Evolutionary conservation across 1,140 invertebrate species (phyloP), one percentile per base, ranked within the genome.

Genomic region (Ganaspis sp.): DNA sequence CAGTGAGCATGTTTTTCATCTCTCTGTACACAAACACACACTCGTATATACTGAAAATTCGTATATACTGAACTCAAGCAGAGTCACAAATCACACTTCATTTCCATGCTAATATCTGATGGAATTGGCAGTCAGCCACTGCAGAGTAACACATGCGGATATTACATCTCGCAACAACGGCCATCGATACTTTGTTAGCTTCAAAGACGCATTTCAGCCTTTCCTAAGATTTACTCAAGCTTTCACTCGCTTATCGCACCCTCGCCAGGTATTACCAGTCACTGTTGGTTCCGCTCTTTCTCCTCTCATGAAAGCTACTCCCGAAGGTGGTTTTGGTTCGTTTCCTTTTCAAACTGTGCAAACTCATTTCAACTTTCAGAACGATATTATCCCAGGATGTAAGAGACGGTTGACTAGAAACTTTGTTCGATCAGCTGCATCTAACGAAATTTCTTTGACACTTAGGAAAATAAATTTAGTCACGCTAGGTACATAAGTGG

Each of bases 21-120:
- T 6, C 15, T 53, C n/a, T n/a, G n/a, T n/a, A n/a, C n/a, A n/a
- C n/a, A n/a, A n/a, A n/a, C n/a, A n/a, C n/a, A n/a, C n/a, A 29
- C 69, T 70, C 71, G 54, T 58, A 45, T 73, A 74, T 74, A 42
- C 40, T 34, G 53, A 79, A 82, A 78, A 73, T 78, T 81, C 53
- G 73, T 53, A 54, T 54, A 29, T 42, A 75, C 73, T 34, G 17
- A 69, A 77, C 74, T 54, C 42, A 53, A 29, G 64, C 81, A 74
- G 69, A 75, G 73, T 80, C 81, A 88, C 84, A 87, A 88, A 89
- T 89, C 86, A 85, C 84, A 77, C 77, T 84, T 83, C 84, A 89
- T 88, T 87, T 85, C 86, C 84, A 88, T 87, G 81, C 82, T 90
- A 89, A 90, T 89, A 87, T 83, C 75, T 81, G 84, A 89, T 86